Evolutionary conservation across 2,888 invertebrate species (phyloP).

Genomic region (Coelopa pilipes): DNA sequence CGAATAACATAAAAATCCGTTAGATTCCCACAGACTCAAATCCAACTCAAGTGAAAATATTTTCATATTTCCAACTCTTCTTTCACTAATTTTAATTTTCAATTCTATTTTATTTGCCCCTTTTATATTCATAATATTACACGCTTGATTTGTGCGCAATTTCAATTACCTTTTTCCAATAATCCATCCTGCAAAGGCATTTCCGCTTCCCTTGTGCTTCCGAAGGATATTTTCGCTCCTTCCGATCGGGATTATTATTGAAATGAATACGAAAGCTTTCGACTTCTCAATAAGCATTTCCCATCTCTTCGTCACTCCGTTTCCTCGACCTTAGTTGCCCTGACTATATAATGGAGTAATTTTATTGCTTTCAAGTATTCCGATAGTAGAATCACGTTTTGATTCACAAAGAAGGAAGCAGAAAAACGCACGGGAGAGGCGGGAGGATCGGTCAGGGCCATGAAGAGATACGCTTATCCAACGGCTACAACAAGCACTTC

Average conservation of each 20-base stretch:
- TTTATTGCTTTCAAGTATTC: no score
- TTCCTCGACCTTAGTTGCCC: no score
- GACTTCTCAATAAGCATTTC: constrained; percentile 6
- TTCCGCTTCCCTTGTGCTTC: neutral
- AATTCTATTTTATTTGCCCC: neutral
- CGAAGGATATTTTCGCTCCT: neutral
- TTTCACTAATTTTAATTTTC: neutral
- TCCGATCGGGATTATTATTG: neutral
- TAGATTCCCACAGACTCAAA: neutral
- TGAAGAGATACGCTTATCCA: no score
- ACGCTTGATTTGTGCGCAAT: constrained; percentile 1
- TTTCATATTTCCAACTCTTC: no score
- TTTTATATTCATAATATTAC: constrained; percentile 1
- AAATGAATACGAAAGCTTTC: neutral
- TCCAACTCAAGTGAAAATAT: neutral
- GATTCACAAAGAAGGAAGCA: no score
- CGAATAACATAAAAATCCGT: neutral
- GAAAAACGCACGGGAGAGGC: no score
- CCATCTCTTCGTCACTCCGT: no score
- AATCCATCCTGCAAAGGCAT: neutral
- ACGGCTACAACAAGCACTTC: no score
- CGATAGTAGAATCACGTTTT: no score
- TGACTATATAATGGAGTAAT: no score
- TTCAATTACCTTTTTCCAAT: constrained; percentile 1
- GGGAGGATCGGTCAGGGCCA: no score